phyloP scores from a whole-genome alignment of 1,140 invertebrate genomes.

The Listronotus oregonensis region DNA sequence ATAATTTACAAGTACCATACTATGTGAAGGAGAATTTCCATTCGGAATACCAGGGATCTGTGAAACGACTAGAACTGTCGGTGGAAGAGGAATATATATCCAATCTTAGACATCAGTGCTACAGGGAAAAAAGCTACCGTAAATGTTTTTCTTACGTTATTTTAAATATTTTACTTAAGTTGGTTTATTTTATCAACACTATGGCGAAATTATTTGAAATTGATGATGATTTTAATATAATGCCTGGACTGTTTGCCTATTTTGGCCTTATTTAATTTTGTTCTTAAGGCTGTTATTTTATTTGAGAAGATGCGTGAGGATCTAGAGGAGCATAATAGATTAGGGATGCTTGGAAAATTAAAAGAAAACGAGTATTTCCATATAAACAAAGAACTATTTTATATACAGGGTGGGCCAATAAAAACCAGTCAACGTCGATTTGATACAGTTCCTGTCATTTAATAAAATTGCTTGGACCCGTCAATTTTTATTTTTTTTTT shows the following conservation, averaged over 20 bases:
- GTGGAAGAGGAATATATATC: constrained; percentile 95
- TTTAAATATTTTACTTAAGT: constrained; percentile 25
- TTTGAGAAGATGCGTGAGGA: too few species aligned
- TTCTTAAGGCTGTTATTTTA: too few species aligned
- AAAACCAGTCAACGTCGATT: too few species aligned
- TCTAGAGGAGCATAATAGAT: too few species aligned
- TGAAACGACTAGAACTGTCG: constrained; percentile 85
- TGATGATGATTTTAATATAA: constrained; percentile 16
- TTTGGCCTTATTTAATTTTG: background rate
- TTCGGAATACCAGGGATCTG: constrained; percentile 88
- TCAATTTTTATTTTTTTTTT: too few species aligned
- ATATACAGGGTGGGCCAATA: too few species aligned
- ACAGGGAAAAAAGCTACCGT: constrained; percentile 89
- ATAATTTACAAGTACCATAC: constrained; percentile 83
- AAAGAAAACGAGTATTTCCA: too few species aligned
- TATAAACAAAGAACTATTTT: too few species aligned
- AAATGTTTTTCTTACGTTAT: constrained; percentile 57
- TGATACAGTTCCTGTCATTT: too few species aligned
- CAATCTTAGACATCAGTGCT: constrained; percentile 86
- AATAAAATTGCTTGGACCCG: too few species aligned
- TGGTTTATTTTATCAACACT: constrained; percentile 19
- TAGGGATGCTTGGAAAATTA: too few species aligned
- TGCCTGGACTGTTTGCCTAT: constrained; percentile 13
- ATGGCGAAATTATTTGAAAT: constrained; percentile 13
- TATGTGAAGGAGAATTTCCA: constrained; percentile 97